phyloP scores from a whole-genome alignment of 2,113 vertebrate genomes.

The Catharus minimus region DNA sequence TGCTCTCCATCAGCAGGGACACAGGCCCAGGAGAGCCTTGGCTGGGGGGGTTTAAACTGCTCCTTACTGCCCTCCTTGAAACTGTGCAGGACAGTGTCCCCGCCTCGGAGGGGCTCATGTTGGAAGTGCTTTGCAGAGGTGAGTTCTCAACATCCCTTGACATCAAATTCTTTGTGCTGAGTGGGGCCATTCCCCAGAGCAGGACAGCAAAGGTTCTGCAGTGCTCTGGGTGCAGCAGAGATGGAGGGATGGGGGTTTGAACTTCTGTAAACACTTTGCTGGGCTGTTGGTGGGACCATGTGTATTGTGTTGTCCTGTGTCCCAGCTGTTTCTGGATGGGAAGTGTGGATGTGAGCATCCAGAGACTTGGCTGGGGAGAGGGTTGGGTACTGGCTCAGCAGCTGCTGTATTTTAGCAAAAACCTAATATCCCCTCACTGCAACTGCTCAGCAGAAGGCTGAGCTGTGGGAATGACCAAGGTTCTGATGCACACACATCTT shows the following conservation, averaged over 20 bases:
- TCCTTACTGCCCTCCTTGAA: not conserved
- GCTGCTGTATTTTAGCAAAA: not conserved
- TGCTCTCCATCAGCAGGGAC: not conserved
- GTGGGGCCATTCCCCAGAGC: not conserved
- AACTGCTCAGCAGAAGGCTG: not conserved
- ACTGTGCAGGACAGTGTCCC: accelerated
- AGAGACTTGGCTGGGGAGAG: accelerated
- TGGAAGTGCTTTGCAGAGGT: not conserved
- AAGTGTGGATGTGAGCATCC: not conserved
- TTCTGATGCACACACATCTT: not conserved
- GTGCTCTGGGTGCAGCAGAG: not conserved
- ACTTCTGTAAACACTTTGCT: not conserved
- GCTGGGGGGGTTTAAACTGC: not conserved
- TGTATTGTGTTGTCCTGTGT: not conserved
- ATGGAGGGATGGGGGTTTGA: not conserved
- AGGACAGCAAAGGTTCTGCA: not conserved
- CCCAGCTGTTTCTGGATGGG: not conserved
- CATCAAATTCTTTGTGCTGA: accelerated
- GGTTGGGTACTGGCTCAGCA: not conserved
- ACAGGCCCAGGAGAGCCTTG: not conserved
- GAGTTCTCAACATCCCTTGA: accelerated
- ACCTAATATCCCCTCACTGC: not conserved
- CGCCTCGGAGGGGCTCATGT: accelerated
- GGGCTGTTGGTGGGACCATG: accelerated
- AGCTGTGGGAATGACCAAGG: not conserved